phyloP scores from a whole-genome alignment of 2,113 vertebrate species.

The Hassar affinis region DNA sequence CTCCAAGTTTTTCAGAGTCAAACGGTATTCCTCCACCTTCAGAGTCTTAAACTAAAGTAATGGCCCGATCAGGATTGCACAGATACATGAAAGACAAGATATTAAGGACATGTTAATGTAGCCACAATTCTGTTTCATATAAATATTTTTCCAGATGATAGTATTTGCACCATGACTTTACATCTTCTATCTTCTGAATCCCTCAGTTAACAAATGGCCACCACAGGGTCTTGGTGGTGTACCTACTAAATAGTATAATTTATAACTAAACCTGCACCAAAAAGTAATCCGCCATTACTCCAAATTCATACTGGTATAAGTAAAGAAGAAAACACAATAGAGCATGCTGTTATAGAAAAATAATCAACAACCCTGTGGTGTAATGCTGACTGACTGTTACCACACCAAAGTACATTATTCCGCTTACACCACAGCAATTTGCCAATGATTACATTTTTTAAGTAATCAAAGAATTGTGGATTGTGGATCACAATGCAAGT shows the following conservation, averaged over 20 bases:
- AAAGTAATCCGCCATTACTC: not conserved
- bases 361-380: not conserved
- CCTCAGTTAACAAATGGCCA: not conserved
- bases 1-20: conserved; percentile 83
- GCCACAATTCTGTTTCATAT: not conserved
- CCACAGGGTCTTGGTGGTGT: not conserved
- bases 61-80: not conserved
- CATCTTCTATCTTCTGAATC: not conserved
- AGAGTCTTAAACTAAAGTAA: conserved; percentile 81
- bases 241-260: not conserved
- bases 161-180: not conserved
- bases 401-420: not conserved
- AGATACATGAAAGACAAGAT: not conserved
- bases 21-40: conserved; percentile 83
- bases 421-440: not conserved
- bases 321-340: not conserved
- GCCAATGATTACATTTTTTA: not conserved
- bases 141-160: not conserved
- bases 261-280: not conserved
- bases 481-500: not conserved
- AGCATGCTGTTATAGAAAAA: not conserved
- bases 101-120: not conserved
- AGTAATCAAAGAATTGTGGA: not conserved
- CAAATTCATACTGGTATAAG: not conserved
- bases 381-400: not conserved